Percentiles rank a stretch among this genome's conserved stretches.
These are phyloP conservation scores for Tenthredo distinguenda DNA, from an alignment of 2,888 invertebrate species.

Conservation along the genomic window DNA sequence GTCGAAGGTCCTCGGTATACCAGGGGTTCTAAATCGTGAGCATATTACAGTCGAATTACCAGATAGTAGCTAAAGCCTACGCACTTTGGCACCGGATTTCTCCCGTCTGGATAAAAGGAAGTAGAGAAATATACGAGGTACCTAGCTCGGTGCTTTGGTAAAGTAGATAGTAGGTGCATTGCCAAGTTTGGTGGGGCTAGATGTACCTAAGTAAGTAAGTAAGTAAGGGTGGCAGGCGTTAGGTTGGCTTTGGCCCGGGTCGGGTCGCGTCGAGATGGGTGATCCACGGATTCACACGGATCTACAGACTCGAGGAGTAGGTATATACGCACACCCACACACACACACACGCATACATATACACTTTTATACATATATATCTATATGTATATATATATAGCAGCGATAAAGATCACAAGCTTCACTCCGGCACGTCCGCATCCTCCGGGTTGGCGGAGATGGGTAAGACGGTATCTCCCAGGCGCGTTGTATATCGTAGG, in stretches of 20 bases:
- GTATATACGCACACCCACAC: not conserved
- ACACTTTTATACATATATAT: not conserved
- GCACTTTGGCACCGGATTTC: constrained; percentile 19
- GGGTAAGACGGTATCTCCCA: not conserved
- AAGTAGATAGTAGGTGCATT: constrained; percentile 40
- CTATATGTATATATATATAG: not conserved
- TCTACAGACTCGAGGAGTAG: not conserved
- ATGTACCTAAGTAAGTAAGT: constrained; percentile 19
- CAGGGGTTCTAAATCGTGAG: not conserved
- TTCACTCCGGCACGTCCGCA: constrained; percentile 58
- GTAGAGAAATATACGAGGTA: constrained; percentile 20
- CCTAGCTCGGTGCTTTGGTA: constrained; percentile 25
- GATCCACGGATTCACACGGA: constrained; percentile 36
- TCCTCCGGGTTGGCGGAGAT: not conserved
- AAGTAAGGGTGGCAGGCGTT: constrained; percentile 32
- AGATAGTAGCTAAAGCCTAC: not conserved
- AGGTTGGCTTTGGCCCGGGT: constrained; percentile 31
- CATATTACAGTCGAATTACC: constrained; percentile 12
- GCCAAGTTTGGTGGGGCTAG: constrained; percentile 13
- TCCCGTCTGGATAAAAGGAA: constrained; percentile 18
- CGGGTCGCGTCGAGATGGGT: constrained; percentile 9
- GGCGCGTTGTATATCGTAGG: not conserved
- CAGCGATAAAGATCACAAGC: constrained; percentile 65
- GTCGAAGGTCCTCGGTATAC: too few relatives aligned
- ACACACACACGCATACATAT: not conserved